A percentile compares a stretch with the other conserved stretches of the same genome.
Conservation (phyloP, 2,797 vertebrate species). For the Sarcoramphus papa region DNA sequence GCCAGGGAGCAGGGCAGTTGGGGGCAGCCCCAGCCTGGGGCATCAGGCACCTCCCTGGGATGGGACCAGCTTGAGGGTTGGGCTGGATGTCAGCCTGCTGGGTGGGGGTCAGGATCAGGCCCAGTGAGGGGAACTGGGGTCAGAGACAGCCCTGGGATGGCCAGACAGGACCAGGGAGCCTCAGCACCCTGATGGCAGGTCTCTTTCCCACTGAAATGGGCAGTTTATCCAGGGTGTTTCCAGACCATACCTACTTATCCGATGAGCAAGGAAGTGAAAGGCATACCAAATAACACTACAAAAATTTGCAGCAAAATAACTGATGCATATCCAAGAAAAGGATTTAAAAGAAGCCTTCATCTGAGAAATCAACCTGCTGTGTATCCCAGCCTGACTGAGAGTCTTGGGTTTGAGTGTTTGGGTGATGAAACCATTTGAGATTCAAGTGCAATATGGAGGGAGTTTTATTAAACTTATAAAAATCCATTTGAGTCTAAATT, state of each 20-base stretch:
- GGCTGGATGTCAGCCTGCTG: background rate
- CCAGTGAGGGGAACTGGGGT: too few relatives aligned
- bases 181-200: background rate
- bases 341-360: background rate
- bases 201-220: background rate
- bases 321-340: background rate
- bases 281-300: background rate
- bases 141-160: background rate
- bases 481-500: background rate
- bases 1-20: background rate
- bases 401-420: background rate
- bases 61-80: background rate
- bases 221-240: background rate
- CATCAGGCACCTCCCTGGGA: background rate
- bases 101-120: background rate
- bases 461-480: background rate
- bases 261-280: background rate
- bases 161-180: background rate
- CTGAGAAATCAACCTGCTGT: background rate
- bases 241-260: background rate
- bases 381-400: background rate
- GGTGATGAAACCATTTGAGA: background rate
- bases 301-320: background rate
- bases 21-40: background rate
- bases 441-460: background rate